Evolutionary conservation across 2,888 invertebrate genomes (phyloP).

Genomic region (Hydrotaea cyrtoneurina): DNA sequence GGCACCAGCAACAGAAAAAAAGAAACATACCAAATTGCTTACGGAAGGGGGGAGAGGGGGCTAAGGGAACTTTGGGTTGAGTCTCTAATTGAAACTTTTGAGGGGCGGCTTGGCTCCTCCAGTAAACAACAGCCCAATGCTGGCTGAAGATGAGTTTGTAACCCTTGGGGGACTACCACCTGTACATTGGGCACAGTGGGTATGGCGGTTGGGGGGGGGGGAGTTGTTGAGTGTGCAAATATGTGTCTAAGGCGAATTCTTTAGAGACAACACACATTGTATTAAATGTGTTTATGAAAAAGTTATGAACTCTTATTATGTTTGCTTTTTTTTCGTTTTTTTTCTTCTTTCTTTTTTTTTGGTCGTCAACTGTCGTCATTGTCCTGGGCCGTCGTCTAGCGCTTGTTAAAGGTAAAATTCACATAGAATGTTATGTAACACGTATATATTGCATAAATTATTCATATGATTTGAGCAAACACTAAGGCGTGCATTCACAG

Average conservation of each 20-base stretch:
- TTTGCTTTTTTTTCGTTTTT: neutral
- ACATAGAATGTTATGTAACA: slow-evolving; percentile 31
- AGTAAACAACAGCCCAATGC: neutral
- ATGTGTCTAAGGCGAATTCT: neutral
- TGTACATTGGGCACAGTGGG: neutral
- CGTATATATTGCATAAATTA: slow-evolving; percentile 29
- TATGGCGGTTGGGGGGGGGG: neutral
- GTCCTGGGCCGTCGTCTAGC: neutral
- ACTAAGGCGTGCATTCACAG: neutral
- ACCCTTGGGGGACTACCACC: neutral
- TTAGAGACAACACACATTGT: slow-evolving; percentile 1
- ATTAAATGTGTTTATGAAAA: slow-evolving; percentile 37
- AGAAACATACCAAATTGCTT: too few relatives aligned
- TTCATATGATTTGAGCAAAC: slow-evolving; percentile 18
- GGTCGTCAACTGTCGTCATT: neutral
- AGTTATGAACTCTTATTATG: slow-evolving; percentile 36
- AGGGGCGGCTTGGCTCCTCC: neutral
- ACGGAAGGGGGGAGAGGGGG: too few relatives aligned
- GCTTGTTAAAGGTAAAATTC: slow-evolving; percentile 5
- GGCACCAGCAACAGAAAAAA: too few relatives aligned
- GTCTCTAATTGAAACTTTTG: slow-evolving; percentile 28
- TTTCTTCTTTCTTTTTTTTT: neutral
- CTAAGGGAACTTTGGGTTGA: neutral
- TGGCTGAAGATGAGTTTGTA: neutral
- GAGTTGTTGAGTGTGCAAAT: neutral